Percentiles rank a stretch among this genome's conserved stretches.
Evolutionary conservation across 1,140 invertebrate species (phyloP).

Genomic region (Limonius californicus): DNA sequence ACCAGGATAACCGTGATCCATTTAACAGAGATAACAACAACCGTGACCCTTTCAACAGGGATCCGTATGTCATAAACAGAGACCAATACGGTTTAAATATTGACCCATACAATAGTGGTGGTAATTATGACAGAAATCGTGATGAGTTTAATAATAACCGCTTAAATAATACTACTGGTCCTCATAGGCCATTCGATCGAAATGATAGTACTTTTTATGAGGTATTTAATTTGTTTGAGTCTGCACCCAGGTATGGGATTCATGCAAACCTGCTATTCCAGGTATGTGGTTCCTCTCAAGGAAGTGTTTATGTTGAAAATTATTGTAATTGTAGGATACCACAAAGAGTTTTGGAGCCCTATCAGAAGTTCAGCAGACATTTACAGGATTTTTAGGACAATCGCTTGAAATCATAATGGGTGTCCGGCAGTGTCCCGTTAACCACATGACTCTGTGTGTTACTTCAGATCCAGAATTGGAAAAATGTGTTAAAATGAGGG

Average conservation of each 20-base stretch:
- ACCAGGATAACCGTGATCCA: background rate
- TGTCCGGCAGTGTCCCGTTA: slow-evolving; percentile 75
- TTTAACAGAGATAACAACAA: background rate
- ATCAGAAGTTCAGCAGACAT: slow-evolving; percentile 58
- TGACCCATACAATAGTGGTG: slow-evolving; percentile 38
- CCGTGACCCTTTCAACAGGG: slow-evolving; percentile 30
- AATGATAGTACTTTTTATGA: slow-evolving; percentile 44
- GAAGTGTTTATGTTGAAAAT: too few species aligned
- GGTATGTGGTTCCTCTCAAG: too few species aligned
- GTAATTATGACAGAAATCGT: slow-evolving; percentile 28
- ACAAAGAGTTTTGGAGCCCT: slow-evolving; percentile 60
- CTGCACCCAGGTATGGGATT: slow-evolving; percentile 60
- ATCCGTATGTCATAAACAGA: slow-evolving; percentile 38
- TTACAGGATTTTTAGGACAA: slow-evolving; percentile 57
- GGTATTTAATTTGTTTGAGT: slow-evolving; percentile 68
- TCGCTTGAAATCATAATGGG: slow-evolving; percentile 66
- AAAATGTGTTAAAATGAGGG: slow-evolving; percentile 94
- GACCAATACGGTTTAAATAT: slow-evolving; percentile 43
- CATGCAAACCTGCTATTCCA: slow-evolving; percentile 67
- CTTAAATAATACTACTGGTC: slow-evolving; percentile 14
- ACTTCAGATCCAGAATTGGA: slow-evolving; percentile 85
- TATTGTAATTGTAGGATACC: slow-evolving; percentile 59
- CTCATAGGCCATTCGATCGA: background rate
- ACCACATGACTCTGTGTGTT: slow-evolving; percentile 79
- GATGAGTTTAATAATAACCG: background rate